Percentiles rank a stretch among this genome's conserved stretches.
Evolutionary conservation across 2,888 invertebrate species (phyloP).

Genomic region (Didymodactylos carnosus): DNA sequence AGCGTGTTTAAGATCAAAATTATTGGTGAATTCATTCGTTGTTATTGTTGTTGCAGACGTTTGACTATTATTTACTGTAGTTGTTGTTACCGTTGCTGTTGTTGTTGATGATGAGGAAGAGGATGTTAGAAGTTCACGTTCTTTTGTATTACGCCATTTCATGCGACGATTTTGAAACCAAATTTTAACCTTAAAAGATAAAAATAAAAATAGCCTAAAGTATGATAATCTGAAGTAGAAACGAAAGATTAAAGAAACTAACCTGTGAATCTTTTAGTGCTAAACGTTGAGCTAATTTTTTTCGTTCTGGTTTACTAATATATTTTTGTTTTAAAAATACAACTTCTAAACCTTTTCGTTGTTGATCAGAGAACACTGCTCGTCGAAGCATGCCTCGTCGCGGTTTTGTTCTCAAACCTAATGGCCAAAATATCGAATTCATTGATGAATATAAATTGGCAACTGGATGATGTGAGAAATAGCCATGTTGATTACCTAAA

Average conservation of each 20-base stretch:
- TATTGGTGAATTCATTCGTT: no score
- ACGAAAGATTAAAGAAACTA: conserved; percentile 25
- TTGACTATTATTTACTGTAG: no score
- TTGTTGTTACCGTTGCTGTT: no score
- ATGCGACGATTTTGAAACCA: conserved; percentile 90
- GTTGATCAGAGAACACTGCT: conserved; percentile 86
- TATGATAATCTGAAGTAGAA: background rate
- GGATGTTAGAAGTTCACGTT: conserved; percentile 28
- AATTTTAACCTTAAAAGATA: conserved; percentile 56
- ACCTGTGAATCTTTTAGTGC: conserved; percentile 94
- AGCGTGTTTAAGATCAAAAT: no score
- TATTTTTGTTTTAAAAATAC: conserved; percentile 90
- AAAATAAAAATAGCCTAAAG: conserved; percentile 20
- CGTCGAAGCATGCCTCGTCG: conserved; percentile 76
- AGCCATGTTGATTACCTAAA: no score
- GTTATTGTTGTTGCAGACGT: no score
- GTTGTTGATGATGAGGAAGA: no score
- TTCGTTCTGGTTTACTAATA: conserved; percentile 91
- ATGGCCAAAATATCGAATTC: conserved; percentile 1
- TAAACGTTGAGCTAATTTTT: conserved; percentile 80
- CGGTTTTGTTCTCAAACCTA: conserved; percentile 7
- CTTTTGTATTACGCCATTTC: conserved; percentile 97
- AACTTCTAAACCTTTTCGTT: conserved; percentile 80
- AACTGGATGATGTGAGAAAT: background rate
- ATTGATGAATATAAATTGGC: background rate